Evolutionary conservation across 2,888 invertebrate species (phyloP), one percentile per base, ranked within the genome.

Genomic region (Vannuccia rotundouncinata): DNA sequence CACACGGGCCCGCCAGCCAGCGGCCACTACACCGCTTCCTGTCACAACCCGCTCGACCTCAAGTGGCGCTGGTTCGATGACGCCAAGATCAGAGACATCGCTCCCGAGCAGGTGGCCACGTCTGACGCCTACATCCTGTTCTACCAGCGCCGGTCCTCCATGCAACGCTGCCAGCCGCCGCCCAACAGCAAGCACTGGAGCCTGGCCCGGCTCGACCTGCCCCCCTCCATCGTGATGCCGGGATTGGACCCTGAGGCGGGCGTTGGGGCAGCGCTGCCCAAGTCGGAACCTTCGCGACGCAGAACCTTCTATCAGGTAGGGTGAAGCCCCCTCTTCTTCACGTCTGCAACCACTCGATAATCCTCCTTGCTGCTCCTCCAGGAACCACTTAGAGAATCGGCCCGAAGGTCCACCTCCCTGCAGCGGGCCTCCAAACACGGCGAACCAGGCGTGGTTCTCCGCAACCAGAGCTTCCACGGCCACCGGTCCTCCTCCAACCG

Each of bases 111-210:
- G 45, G 45, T 45, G 10, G 17, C 10, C 5, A 45, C 5, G 0
- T 75, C 79, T 1, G 74, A 76, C 22, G 79, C 79, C n/a, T 79
- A 79, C 29, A 13, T 79, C 31, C 30, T 79, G 0, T 79, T 79
- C 29, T 79, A 79, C 30, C 60, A 79, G 30, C 79, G 79, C 2
- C 77, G 45, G 45, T 45, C 45, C 45, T 45, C 45, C 17, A 45
- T 45, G 10, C 45, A 45, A 17, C 45, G 45, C 17, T 45, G 45
- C 17, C 45, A 45, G 17, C 45, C 45, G 17, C 45, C 45, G 10
- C 45, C 45, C 45, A 45, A 45, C 5, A 45, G 10, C 17, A 5
- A 17, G 10, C 45, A 45, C 45, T 45, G 45, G 45, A 10, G 10
- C 17, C 45, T 45, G 10, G 17, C 45, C 5, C 45, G 45, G 10